Evolutionary conservation across 2,113 vertebrate genomes (phyloP), one percentile per base, ranked within the genome.

Genomic region (Takifugu bimaculatus): DNA sequence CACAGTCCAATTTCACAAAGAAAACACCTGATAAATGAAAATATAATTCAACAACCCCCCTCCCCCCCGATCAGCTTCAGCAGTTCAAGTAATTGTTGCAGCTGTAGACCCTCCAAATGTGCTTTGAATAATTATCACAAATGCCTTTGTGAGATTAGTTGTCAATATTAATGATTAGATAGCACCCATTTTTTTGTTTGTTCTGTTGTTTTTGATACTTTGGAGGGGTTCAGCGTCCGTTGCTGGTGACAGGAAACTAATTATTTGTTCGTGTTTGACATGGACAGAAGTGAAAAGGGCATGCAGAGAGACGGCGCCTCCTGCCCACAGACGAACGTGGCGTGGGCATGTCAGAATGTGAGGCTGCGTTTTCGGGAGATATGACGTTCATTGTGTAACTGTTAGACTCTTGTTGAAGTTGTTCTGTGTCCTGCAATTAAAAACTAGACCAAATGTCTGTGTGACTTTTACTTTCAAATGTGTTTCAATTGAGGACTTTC

Each of bases 391-490:
- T 51, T 68, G 59, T 68, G 25, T 66, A 72, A 76, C 69, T 42
- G 15, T 47, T 75, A 65, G 52, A 52, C 63, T 82, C 6, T 68
- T 73, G 65, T 74, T 67, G 80, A 86, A 70, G 72, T 72, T 69
- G 54, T 72, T 74, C 32, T 60, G 6, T 13, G 74, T 79, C 62
- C 60, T 70, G 77, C 71, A 86, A 78, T 88, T n/a, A 82, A 82
- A 85, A 85, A 78, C 47, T 65, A 83, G 57, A 69, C 64, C 77
- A 70, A 75, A 78, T 50, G 57, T 80, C 65, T 74, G 48, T 52
- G 48, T 12, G 25, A 39, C 51, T 54, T 76, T 59, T 60, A 48
- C 56, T 53, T 4, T 68, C 3, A 25, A 39, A 47, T 56, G 4
- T 32, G 29, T 56, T 63, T 65, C 44, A 59, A 20, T 20, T 49